Evolutionary conservation across 2,888 invertebrate species (phyloP).

Genomic region (Melangyna quadrimaculata): DNA sequence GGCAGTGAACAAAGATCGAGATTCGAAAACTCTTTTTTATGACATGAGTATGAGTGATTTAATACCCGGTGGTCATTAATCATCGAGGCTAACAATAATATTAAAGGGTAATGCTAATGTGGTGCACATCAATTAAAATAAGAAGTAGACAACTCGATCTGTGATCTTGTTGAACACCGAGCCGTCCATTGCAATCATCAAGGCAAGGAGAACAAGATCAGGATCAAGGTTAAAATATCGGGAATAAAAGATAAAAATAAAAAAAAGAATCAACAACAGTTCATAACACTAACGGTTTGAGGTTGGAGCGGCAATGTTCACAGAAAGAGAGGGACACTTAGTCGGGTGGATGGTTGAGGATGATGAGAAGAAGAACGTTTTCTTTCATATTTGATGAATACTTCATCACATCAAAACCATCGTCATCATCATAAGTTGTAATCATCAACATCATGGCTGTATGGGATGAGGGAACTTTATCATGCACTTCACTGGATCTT

Average conservation of each 20-base stretch:
- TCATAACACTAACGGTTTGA: constrained; percentile 36
- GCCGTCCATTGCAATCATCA: constrained; percentile 10
- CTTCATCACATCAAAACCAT: constrained; percentile 58
- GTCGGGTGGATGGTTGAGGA: constrained; percentile 5
- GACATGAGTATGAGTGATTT: constrained; percentile 34
- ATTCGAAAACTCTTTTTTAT: constrained; percentile 16
- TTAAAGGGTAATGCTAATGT: constrained; percentile 51
- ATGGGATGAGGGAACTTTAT: neutral
- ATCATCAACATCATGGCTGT: neutral
- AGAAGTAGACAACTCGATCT: neutral
- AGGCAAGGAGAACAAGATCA: constrained; percentile 53
- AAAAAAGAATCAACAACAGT: neutral
- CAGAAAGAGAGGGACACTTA: neutral
- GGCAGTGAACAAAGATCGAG: neutral
- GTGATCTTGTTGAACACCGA: neutral
- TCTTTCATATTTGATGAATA: constrained; percentile 38
- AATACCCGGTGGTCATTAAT: constrained; percentile 52
- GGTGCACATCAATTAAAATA: constrained; percentile 47
- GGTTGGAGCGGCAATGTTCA: constrained; percentile 35
- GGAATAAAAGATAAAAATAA: neutral
- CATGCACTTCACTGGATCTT: neutral
- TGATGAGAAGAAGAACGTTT: constrained; percentile 8
- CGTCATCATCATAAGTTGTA: constrained; percentile 25
- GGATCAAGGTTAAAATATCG: constrained; percentile 53
- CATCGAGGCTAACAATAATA: constrained; percentile 55